Percentiles rank a stretch among this genome's conserved stretches.
phyloP scores from a whole-genome alignment of 2,797 vertebrate species.

The Paedocypris micromegethes region DNA sequence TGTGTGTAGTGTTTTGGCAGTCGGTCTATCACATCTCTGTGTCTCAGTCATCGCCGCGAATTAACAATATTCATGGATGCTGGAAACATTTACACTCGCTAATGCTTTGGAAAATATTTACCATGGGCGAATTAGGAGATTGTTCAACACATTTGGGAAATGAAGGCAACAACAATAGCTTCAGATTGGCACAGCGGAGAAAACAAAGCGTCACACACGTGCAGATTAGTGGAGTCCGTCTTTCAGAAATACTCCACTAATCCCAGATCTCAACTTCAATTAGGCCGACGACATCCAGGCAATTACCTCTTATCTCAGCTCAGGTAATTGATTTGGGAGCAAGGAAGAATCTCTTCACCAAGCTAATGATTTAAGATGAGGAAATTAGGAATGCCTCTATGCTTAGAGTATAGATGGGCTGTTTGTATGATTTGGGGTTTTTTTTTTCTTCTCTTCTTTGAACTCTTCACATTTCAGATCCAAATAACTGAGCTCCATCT shows the following conservation, averaged over 20 bases:
- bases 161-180: not conserved
- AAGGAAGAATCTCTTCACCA: conserved; percentile 31
- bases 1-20: conserved; percentile 22
- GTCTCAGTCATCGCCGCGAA: conserved; percentile 33
- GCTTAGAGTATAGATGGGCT: not conserved
- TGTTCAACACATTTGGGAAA: not conserved
- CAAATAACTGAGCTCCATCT: too few species aligned
- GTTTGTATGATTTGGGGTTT: not conserved
- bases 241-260: conserved; percentile 39
- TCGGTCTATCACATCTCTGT: conserved; percentile 8
- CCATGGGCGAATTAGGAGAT: not conserved
- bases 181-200: not conserved
- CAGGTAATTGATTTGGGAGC: conserved; percentile 42
- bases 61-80: conserved; percentile 21
- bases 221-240: conserved; percentile 8
- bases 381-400: not conserved
- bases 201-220: not conserved
- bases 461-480: too few species aligned
- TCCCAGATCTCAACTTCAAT: conserved; percentile 40
- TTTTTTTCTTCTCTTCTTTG: too few species aligned
- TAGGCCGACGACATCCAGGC: conserved; percentile 31
- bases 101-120: conserved; percentile 26
- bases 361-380: not conserved
- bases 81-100: conserved; percentile 36
- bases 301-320: conserved; percentile 34